These are phyloP conservation scores for Sebastes matsubarae DNA, from an alignment of 2,797 vertebrate genomes.

Conservation along the genomic window DNA sequence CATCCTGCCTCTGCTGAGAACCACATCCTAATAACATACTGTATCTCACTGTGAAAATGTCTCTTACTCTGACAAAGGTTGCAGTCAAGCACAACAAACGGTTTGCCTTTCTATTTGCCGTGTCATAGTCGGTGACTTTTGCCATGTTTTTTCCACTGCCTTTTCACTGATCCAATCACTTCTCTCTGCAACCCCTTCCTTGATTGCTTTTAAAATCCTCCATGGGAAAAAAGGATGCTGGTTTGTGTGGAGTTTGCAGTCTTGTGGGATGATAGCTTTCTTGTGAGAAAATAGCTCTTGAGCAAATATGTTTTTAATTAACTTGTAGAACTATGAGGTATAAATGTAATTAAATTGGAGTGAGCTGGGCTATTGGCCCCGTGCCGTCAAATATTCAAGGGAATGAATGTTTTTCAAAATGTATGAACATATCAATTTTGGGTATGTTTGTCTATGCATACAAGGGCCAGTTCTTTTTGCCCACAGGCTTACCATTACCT, in stretches of 20 bases:
- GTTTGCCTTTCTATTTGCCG: background rate
- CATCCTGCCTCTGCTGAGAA: slow-evolving; percentile 30
- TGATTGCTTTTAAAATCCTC: slow-evolving; percentile 22
- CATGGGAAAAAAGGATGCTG: background rate
- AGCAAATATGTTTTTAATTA: slow-evolving; percentile 41
- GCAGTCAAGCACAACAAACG: background rate
- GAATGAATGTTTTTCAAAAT: background rate
- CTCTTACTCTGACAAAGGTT: background rate
- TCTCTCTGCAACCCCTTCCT: slow-evolving; percentile 5
- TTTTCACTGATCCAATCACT: slow-evolving; percentile 2
- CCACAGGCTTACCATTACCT: rapidly evolving
- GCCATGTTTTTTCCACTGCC: background rate
- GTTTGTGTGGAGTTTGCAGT: background rate
- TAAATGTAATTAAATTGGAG: slow-evolving; percentile 7
- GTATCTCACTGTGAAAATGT: background rate
- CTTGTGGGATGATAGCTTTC: background rate
- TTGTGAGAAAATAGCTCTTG: slow-evolving; percentile 4
- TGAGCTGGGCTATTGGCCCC: background rate
- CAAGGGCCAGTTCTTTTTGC: background rate
- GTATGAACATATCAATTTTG: background rate
- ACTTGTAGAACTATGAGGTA: background rate
- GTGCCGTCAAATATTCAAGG: background rate
- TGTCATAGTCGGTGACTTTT: background rate
- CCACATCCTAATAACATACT: background rate
- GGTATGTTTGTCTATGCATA: background rate